Conservation (phyloP, 2,888 invertebrate genomes). For the Drosophila robusta region DNA sequence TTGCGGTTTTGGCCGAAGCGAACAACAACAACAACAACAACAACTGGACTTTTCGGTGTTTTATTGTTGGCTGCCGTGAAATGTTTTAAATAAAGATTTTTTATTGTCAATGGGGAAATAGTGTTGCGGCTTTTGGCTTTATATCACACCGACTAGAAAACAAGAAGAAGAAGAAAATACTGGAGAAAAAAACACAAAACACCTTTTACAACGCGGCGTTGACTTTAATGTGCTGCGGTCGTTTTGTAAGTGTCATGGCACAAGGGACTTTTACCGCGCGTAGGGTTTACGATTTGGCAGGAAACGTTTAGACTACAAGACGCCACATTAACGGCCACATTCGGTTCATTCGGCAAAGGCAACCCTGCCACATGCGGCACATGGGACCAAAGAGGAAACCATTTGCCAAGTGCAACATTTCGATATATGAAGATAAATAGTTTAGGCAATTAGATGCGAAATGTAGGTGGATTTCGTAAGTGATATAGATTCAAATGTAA, state of each 20-base stretch:
- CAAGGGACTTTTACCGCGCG: slow-evolving; percentile 18
- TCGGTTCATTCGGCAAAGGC: not conserved
- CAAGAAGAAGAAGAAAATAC: not conserved
- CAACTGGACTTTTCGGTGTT: slow-evolving; percentile 62
- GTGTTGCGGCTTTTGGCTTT: slow-evolving; percentile 78
- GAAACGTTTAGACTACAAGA: slow-evolving; percentile 65
- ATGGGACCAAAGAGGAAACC: slow-evolving; percentile 6
- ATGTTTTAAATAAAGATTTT: slow-evolving; percentile 81
- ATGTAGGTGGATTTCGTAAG: not conserved
- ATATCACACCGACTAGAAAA: slow-evolving; percentile 43
- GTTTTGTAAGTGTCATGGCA: slow-evolving; percentile 54
- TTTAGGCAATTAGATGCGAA: slow-evolving; percentile 24
- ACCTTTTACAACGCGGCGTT: slow-evolving; percentile 39
- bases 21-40: slow-evolving; percentile 35
- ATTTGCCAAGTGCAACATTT: not conserved
- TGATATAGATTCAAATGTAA: not conserved
- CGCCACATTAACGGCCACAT: slow-evolving; percentile 58
- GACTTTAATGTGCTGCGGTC: slow-evolving; percentile 71
- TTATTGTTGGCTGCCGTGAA: slow-evolving; percentile 77
- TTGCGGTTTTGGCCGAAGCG: slow-evolving; percentile 73
- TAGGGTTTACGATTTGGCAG: slow-evolving; percentile 46
- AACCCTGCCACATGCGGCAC: not conserved
- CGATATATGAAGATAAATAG: slow-evolving; percentile 50
- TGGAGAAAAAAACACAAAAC: slow-evolving; percentile 12
- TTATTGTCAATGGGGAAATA: slow-evolving; percentile 79